A percentile compares a stretch with the other conserved stretches of the same genome.
Evolutionary conservation across 2,113 vertebrate genomes (phyloP).

Genomic region (Petrocephalus zakoni): DNA sequence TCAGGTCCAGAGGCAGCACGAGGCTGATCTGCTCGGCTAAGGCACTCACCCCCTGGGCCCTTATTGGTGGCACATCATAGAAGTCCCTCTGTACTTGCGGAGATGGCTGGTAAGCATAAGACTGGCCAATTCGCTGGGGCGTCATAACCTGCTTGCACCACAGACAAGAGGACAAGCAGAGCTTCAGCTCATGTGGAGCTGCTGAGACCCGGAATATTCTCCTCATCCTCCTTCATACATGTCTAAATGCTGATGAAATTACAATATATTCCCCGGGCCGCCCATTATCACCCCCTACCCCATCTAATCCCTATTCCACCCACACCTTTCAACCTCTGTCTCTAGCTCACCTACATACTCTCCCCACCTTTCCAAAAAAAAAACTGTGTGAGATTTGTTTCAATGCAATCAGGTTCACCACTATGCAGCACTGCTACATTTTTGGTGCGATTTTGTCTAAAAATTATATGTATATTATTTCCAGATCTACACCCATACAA

Average conservation of each 20-base stretch:
- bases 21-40: not conserved
- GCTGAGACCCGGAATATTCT: not conserved
- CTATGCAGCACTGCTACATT: not conserved
- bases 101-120: slow-evolving; percentile 74
- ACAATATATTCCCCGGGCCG: not conserved
- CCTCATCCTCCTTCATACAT: not conserved
- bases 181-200: not conserved
- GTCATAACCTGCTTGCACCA: slow-evolving; percentile 77
- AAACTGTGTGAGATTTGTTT: not conserved
- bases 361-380: not conserved
- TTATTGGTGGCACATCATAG: slow-evolving; percentile 81
- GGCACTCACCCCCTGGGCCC: slow-evolving; percentile 80
- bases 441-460: not conserved
- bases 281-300: not conserved
- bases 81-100: slow-evolving; percentile 74
- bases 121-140: slow-evolving; percentile 78
- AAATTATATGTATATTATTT: not conserved
- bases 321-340: not conserved
- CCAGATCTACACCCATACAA: not conserved
- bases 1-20: not conserved
- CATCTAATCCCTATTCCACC: not conserved
- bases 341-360: not conserved
- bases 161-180: slow-evolving; percentile 19
- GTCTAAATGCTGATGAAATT: not conserved
- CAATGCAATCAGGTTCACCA: not conserved